Percentiles rank a stretch among this genome's conserved stretches.
phyloP scores from a whole-genome alignment of 2,888 invertebrate genomes.

The Nymphalis urticae region DNA sequence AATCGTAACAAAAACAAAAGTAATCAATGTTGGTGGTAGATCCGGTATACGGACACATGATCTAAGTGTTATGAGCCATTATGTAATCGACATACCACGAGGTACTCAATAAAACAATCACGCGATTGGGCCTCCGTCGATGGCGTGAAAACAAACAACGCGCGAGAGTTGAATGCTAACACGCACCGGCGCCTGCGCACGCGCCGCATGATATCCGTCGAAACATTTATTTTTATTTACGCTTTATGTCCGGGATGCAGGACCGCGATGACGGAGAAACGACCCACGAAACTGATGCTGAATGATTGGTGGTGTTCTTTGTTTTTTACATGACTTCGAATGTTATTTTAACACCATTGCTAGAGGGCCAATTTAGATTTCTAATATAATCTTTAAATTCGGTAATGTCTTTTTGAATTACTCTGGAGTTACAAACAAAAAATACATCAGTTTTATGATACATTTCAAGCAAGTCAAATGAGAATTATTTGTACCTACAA shows the following conservation, averaged over 20 bases:
- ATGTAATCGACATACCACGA: slow-evolving; percentile 50
- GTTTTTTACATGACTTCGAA: slow-evolving; percentile 19
- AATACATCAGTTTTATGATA: too few species aligned
- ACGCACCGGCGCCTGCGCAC: slow-evolving; percentile 64
- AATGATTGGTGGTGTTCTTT: slow-evolving; percentile 34
- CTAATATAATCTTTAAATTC: slow-evolving; percentile 5
- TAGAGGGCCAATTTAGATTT: slow-evolving; percentile 8
- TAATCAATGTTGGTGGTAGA: slow-evolving; percentile 21
- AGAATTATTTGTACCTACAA: too few species aligned
- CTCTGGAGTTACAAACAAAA: slow-evolving; percentile 1
- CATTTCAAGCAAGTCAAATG: too few species aligned
- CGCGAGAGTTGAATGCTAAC: slow-evolving; percentile 69
- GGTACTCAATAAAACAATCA: slow-evolving; percentile 69
- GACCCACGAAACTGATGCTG: slow-evolving; percentile 38
- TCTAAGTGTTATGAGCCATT: slow-evolving; percentile 40
- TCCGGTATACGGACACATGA: slow-evolving; percentile 19
- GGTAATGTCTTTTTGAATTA: slow-evolving; percentile 9
- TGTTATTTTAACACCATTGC: slow-evolving; percentile 12
- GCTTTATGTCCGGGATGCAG: slow-evolving; percentile 55
- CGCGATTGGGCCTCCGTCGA: slow-evolving; percentile 52
- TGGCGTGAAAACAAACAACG: slow-evolving; percentile 71
- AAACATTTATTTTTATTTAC: slow-evolving; percentile 74
- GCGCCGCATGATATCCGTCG: slow-evolving; percentile 61
- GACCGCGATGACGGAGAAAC: slow-evolving; percentile 44
- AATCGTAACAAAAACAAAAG: slow-evolving; percentile 15